Conservation (phyloP, 2,888 invertebrate species). For the Argynnis bischoffii region DNA sequence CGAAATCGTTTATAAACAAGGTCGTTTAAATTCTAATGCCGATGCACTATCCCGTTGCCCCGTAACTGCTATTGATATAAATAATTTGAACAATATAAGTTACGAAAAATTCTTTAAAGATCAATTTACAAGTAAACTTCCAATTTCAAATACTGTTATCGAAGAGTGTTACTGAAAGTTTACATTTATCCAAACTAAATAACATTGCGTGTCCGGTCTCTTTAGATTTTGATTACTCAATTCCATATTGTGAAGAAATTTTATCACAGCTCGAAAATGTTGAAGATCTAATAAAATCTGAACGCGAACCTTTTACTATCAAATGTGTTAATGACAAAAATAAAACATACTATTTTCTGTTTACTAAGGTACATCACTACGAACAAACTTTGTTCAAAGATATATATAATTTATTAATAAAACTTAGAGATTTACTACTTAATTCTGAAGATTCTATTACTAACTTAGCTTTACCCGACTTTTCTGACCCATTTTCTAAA, state of each 20-base stretch:
- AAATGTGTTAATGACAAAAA: constrained; percentile 9
- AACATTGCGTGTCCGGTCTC: constrained; percentile 9
- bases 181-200: not conserved
- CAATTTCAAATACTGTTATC: not conserved
- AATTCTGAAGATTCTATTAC: constrained; percentile 39
- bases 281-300: not conserved
- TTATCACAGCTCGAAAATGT: constrained; percentile 5
- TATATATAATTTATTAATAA: constrained; percentile 32
- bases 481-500: constrained; percentile 16
- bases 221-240: constrained; percentile 9
- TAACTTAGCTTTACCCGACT: not conserved
- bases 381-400: not conserved
- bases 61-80: not conserved
- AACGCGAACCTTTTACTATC: constrained; percentile 9
- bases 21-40: not conserved
- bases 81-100: not conserved
- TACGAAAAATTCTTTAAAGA: not conserved
- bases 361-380: constrained; percentile 4
- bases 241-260: constrained; percentile 12
- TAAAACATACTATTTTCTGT: constrained; percentile 30
- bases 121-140: not conserved
- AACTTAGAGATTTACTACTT: constrained; percentile 29
- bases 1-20: constrained; percentile 5
- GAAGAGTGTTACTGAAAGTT: not conserved
- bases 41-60: not conserved